phyloP scores from a whole-genome alignment of 2,797 vertebrate species.

The Erithacus rubecula region DNA sequence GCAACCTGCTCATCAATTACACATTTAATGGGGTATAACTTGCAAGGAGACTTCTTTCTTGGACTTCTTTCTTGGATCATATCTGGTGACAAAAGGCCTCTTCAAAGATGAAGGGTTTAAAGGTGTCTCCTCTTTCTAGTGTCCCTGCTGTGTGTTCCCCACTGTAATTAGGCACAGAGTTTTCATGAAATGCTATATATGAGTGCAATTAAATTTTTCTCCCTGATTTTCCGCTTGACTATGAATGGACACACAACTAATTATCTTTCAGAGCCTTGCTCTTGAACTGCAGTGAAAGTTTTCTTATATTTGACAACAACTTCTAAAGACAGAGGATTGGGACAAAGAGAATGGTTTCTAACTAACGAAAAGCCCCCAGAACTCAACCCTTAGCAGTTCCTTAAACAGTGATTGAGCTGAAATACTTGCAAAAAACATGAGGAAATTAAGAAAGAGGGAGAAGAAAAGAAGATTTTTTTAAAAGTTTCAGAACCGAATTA shows the following conservation, averaged over 20 bases:
- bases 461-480: neutral
- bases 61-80: neutral
- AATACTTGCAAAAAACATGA: neutral
- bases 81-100: slow-evolving; percentile 21
- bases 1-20: neutral
- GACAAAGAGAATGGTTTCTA: neutral
- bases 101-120: slow-evolving; percentile 48
- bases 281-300: neutral
- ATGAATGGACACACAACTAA: slow-evolving; percentile 58
- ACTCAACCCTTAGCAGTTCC: neutral
- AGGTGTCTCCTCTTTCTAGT: slow-evolving; percentile 33
- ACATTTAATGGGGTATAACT: neutral
- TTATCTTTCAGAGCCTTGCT: slow-evolving; percentile 47
- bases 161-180: slow-evolving; percentile 46
- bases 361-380: neutral
- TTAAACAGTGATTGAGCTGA: neutral
- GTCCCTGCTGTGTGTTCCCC: slow-evolving; percentile 5
- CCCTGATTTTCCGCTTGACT: slow-evolving; percentile 47
- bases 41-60: slow-evolving; percentile 1
- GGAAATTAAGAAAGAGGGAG: neutral
- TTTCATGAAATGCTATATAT: slow-evolving; percentile 33
- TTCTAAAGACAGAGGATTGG: neutral
- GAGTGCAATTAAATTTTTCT: slow-evolving; percentile 55
- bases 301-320: slow-evolving; percentile 35
- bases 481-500: neutral